Conservation (phyloP, 2,888 invertebrate species). For the Dryococelus australis region DNA sequence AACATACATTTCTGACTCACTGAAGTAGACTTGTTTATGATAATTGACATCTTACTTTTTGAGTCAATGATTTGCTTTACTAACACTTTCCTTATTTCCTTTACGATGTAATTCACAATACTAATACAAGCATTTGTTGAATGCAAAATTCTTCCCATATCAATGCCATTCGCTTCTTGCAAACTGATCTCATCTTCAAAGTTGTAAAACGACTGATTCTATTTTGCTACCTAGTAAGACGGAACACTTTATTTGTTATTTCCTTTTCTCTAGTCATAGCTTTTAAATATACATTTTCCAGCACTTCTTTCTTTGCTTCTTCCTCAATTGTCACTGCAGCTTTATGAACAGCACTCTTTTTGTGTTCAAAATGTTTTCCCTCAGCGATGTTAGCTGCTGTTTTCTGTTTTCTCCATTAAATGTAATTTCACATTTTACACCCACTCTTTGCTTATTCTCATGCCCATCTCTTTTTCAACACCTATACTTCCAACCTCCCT, state of each 20-base stretch:
- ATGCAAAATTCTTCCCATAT: too few species aligned
- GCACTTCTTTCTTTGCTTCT: background rate
- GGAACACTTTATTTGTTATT: background rate
- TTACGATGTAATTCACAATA: background rate
- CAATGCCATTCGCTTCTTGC: background rate
- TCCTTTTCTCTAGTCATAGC: background rate
- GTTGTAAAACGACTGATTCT: background rate
- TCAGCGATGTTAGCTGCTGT: too few species aligned
- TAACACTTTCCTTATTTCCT: background rate
- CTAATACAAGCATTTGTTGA: slow-evolving; percentile 11
- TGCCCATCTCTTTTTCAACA: too few species aligned
- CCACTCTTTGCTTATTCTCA: too few species aligned
- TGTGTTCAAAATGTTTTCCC: too few species aligned
- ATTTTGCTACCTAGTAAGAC: background rate
- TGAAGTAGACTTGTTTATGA: too few species aligned
- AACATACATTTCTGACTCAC: too few species aligned
- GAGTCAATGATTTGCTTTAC: background rate
- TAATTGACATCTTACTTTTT: slow-evolving; percentile 5
- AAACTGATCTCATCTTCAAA: background rate
- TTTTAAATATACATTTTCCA: too few species aligned
- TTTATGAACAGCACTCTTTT: background rate
- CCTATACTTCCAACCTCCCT: too few species aligned
- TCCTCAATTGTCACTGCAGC: slow-evolving; percentile 11
- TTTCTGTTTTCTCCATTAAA: too few species aligned
- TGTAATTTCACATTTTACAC: too few species aligned